Conservation (phyloP, 1,140 invertebrate genomes). For the Drosophila orosa region DNA sequence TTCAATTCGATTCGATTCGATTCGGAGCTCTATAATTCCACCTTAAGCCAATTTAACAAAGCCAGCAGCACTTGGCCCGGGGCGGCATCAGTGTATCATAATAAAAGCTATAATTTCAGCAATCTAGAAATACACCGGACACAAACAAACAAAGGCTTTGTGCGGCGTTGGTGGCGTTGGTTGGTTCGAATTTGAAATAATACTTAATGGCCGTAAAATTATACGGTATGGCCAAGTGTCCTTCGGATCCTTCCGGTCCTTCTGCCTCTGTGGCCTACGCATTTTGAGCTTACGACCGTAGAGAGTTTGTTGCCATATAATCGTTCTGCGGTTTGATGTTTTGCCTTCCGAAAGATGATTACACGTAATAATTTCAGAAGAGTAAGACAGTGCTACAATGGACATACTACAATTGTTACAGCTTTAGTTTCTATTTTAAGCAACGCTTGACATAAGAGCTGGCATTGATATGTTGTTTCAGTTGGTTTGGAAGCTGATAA, state of each 20-base stretch:
- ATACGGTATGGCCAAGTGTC: constrained; percentile 69
- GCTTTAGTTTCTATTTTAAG: background rate
- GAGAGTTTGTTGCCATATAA: constrained; percentile 46
- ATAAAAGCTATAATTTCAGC: constrained; percentile 77
- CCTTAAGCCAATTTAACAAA: constrained; percentile 77
- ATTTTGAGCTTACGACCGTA: constrained; percentile 38
- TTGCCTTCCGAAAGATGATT: constrained; percentile 50
- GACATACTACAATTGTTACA: too few relatives aligned
- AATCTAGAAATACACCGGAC: constrained; percentile 63
- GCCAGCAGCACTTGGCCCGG: constrained; percentile 50
- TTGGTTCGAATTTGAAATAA: constrained; percentile 76
- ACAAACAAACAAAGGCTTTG: constrained; percentile 66
- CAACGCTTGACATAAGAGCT: background rate
- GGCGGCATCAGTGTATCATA: constrained; percentile 67
- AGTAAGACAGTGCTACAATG: background rate
- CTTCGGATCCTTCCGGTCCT: constrained; percentile 30
- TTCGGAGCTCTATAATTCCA: constrained; percentile 68
- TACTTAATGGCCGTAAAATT: constrained; percentile 82
- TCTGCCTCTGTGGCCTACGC: constrained; percentile 23
- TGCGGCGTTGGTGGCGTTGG: constrained; percentile 32
- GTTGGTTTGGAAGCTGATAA: background rate
- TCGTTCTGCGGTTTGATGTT: constrained; percentile 53
- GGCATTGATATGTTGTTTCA: background rate
- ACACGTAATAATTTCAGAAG: constrained; percentile 18
- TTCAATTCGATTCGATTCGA: constrained; percentile 24